Percentiles rank a stretch among this genome's conserved stretches.
These are phyloP conservation scores for Caenorhabditis panamensis DNA, from an alignment of 2,888 invertebrate species.

Conservation along the genomic window DNA sequence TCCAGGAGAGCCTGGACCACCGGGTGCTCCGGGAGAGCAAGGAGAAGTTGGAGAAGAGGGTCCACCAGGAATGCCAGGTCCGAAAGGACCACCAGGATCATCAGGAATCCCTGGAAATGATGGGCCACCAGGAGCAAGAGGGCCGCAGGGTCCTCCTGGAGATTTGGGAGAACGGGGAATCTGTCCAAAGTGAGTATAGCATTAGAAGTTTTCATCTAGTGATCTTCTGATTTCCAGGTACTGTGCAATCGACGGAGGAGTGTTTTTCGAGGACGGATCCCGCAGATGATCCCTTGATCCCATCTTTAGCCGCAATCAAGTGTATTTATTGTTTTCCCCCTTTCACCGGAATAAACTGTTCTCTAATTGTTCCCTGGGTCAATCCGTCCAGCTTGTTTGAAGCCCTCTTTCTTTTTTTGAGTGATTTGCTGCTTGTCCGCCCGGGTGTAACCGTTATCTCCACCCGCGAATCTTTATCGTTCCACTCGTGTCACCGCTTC, in stretches of 20 bases:
- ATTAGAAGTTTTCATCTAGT: neutral
- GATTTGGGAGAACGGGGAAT: constrained; percentile 59
- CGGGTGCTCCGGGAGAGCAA: constrained; percentile 58
- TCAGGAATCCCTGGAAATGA: constrained; percentile 61
- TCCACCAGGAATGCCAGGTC: constrained; percentile 62
- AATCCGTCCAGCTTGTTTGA: neutral
- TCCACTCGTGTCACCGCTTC: constrained; percentile 57
- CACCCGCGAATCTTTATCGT: constrained; percentile 53
- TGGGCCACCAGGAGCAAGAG: constrained; percentile 60
- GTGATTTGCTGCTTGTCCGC: neutral
- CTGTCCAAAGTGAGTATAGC: constrained; percentile 49
- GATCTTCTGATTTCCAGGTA: constrained; percentile 29
- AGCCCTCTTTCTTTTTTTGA: neutral
- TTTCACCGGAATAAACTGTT: neutral
- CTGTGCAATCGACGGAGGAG: constrained; percentile 62
- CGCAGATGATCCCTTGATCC: constrained; percentile 38
- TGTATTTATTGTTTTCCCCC: constrained; percentile 18
- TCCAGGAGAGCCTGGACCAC: constrained; percentile 59
- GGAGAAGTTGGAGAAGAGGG: constrained; percentile 56
- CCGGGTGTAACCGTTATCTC: constrained; percentile 49
- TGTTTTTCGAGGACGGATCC: constrained; percentile 62
- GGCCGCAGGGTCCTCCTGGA: constrained; percentile 69
- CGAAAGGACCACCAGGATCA: constrained; percentile 52
- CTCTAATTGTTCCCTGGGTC: constrained; percentile 8
- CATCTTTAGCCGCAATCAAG: neutral